phyloP scores from a whole-genome alignment of 2,797 vertebrate genomes.

The Scolopax bukidnonensis region DNA sequence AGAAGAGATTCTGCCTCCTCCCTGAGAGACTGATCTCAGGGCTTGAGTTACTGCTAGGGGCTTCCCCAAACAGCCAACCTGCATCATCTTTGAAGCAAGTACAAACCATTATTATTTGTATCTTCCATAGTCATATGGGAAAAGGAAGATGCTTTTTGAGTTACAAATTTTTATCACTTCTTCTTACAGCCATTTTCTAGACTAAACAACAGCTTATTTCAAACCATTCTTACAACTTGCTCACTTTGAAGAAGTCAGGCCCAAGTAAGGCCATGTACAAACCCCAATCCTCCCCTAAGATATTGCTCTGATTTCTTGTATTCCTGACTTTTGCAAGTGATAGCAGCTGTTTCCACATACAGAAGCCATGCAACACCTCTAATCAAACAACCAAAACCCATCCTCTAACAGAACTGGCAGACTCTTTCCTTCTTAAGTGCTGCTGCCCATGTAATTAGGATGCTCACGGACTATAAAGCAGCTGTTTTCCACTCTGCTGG shows the following conservation, averaged over 20 bases:
- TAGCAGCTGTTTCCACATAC: not conserved
- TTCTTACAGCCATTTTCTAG: not conserved
- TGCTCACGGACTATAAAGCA: not conserved
- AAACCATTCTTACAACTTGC: not conserved
- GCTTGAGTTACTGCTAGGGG: not conserved
- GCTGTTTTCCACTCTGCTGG: not conserved
- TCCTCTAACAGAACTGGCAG: not conserved
- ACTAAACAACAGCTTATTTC: not conserved
- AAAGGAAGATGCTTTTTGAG: not conserved
- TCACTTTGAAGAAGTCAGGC: not conserved
- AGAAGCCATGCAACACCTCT: not conserved
- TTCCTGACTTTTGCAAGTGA: not conserved
- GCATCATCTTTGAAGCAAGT: not conserved
- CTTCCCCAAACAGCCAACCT: not conserved
- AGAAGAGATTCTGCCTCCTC: not conserved
- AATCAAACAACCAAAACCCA: not conserved
- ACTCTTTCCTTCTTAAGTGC: not conserved
- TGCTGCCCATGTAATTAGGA: not conserved
- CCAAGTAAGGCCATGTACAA: not conserved
- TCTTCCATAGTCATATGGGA: not conserved
- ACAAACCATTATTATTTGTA: not conserved
- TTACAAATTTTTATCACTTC: not conserved
- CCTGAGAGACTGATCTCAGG: not conserved
- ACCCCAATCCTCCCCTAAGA: not conserved
- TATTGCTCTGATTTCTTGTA: not conserved